phyloP scores from a whole-genome alignment of 2,113 vertebrate species.

The Leiothrix lutea region DNA sequence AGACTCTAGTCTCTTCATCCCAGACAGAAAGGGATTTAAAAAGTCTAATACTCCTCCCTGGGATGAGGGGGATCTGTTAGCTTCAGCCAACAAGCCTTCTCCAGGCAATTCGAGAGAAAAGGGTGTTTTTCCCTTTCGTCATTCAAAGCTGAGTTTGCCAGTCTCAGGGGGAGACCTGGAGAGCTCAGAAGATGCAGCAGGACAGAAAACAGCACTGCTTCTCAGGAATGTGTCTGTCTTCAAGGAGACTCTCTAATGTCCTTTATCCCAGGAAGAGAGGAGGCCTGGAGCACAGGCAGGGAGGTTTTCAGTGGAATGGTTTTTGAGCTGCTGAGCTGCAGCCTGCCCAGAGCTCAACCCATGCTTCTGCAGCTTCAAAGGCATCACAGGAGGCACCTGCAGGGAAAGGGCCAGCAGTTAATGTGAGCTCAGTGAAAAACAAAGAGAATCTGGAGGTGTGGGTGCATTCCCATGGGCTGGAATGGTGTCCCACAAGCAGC shows the following conservation, averaged over 20 bases:
- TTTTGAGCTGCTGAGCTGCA: not conserved
- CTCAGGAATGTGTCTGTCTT: not conserved
- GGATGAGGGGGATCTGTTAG: not conserved
- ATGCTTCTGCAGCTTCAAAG: not conserved
- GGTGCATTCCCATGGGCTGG: not conserved
- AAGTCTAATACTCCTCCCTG: not conserved
- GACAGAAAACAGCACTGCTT: not conserved
- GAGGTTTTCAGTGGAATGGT: not conserved
- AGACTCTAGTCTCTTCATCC: not conserved
- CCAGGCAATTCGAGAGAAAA: not conserved
- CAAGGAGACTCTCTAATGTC: not conserved
- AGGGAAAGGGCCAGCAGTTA: not conserved
- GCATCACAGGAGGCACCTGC: not conserved
- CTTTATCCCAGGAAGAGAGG: not conserved
- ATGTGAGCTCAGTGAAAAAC: not conserved
- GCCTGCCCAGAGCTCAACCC: not conserved
- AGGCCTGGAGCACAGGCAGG: not conserved
- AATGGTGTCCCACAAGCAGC: not conserved
- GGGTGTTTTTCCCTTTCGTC: not conserved
- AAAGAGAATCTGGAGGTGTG: not conserved
- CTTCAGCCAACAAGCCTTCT: not conserved
- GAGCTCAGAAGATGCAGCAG: not conserved
- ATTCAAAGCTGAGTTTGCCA: not conserved
- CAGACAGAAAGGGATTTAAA: not conserved
- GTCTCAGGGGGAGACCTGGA: not conserved